Evolutionary conservation across 2,888 invertebrate species (phyloP), one percentile per base, ranked within the genome.

Genomic region (Drosophila acutilabella): DNA sequence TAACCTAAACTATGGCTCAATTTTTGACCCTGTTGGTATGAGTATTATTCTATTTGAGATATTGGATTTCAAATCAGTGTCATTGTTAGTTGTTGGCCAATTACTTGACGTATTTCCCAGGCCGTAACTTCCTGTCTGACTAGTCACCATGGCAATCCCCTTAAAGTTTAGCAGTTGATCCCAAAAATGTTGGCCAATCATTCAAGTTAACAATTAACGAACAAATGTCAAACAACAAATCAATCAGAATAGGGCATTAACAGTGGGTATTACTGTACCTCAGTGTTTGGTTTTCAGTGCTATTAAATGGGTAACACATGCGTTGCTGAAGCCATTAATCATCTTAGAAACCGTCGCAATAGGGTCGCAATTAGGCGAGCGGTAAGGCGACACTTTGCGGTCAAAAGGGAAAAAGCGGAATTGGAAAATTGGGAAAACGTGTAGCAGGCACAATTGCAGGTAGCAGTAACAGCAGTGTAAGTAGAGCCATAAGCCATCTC

Each of bases 171-270:
- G 33, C 5, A 54, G 11, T 4, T 14, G 50, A 16, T 16, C 7
- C 4, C 41, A 14, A 47, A n/a, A 69, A 60, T 52, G 64, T 83
- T 77, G 77, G 87, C 84, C 74, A 89, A 85, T 85, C 84, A 85
- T 85, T 74, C 85, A 87, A 84, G 71, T 69, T 71, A 87, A 82
- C 82, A 84, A 87, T 87, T 84, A 89, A 59, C 56, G 64, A 36
- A 67, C 57, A 66, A 83, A 78, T 71, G 76, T 72, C 74, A 80
- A 68, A 76, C 71, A 71, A 77, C 81, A 73, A 85, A 85, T 85
- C 88, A 89, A 87, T 88, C 83, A 86, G 74, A 51, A n/a, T 45
- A 30, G 56, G 60, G 79, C 69, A 75, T 75, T 75, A 74, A 48
- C 62, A 45, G 20, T 62, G 51, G 45, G 64, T 61, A 36, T 60